Base-by-base conservation (phyloP, 2,797 vertebrate genomes). In the Cyprinodon diabolis region DNA sequence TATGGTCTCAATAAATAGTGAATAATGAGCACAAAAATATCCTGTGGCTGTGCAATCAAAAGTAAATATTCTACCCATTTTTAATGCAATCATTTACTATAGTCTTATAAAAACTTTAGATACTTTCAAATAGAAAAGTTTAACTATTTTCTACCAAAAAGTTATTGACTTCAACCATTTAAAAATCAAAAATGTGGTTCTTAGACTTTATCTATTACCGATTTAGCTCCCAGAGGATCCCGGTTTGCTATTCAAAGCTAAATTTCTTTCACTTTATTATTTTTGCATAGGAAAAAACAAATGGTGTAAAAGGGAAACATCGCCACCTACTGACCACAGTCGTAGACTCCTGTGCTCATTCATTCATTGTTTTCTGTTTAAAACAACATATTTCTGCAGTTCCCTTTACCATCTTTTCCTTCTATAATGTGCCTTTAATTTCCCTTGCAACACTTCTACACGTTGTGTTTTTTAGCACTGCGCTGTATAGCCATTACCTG, bases 271-370 rank as follows among this genome's bases (percentile, higher is more conserved):
- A 37, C 4, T 2, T 84, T 65, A 72, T 47, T 45, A 70, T 43
- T 4, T 37, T 35, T 15, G 52, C 23, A 66, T 3, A 0, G 30
- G 51, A 63, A 70, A 76, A 75, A 51, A 12, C 30, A 30, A 30
- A 30, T 30, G 30, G 30, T 30, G 30, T 30, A 30, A 30, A 45
- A 52, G 66, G 15, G 51, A 84, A 79, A 81, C 77, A 76, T n/a
- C 62, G 21, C 84, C 80, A 76, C 54, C 79, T 74, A 68, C 40
- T 69, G 82, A 47, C 47, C 57, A 48, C 14, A 35, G 4, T 67
- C 7, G 6, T 21, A 12, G 23, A 15, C 13, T 15, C 1, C n/a
- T 15, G 9, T 62, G 6, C 35, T 60, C 48, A 48, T 48, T 48
- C 13, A 48, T 48, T 48, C 11, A 48, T 48, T 15, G 40, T 14